Evolutionary conservation across 1,140 invertebrate genomes (phyloP).

Genomic region (Dendrolimus kikuchii): DNA sequence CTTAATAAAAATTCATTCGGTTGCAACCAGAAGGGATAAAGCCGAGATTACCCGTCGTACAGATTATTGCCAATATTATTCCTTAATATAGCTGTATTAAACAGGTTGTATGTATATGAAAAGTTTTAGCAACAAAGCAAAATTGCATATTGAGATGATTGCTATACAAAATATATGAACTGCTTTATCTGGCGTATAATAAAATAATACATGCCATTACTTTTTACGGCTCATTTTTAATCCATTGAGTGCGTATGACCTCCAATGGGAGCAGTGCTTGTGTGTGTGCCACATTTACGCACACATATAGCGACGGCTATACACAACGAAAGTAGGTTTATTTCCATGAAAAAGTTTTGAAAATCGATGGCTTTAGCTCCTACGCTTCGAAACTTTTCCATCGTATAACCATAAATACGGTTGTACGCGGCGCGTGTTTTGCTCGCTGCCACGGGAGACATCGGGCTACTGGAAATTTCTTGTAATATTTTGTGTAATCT

Average conservation of each 20-base stretch:
- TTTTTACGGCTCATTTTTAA: conserved; percentile 12
- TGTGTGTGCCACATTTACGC: conserved; percentile 38
- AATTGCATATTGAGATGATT: too few species aligned
- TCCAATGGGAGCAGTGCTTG: conserved; percentile 23
- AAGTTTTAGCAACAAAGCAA: too few species aligned
- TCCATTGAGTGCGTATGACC: conserved; percentile 50
- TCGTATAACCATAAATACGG: conserved; percentile 68
- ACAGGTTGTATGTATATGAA: too few species aligned
- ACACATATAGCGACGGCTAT: conserved; percentile 34
- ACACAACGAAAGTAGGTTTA: conserved; percentile 70
- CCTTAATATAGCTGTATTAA: too few species aligned
- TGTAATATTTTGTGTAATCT: conserved; percentile 34
- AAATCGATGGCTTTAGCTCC: conserved; percentile 71
- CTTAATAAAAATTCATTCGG: too few species aligned
- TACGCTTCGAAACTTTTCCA: conserved; percentile 66
- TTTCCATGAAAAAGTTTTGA: conserved; percentile 72
- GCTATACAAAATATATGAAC: too few species aligned
- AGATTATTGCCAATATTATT: too few species aligned
- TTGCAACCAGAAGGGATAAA: too few species aligned
- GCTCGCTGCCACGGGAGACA: conserved; percentile 35
- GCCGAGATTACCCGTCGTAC: too few species aligned
- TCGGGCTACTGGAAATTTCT: conserved; percentile 30
- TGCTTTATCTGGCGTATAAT: background rate
- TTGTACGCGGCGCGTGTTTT: conserved; percentile 47
- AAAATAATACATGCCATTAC: background rate